Evolutionary conservation across 2,797 vertebrate species (phyloP), one percentile per base, ranked within the genome.

Genomic region (Salmo trutta): DNA sequence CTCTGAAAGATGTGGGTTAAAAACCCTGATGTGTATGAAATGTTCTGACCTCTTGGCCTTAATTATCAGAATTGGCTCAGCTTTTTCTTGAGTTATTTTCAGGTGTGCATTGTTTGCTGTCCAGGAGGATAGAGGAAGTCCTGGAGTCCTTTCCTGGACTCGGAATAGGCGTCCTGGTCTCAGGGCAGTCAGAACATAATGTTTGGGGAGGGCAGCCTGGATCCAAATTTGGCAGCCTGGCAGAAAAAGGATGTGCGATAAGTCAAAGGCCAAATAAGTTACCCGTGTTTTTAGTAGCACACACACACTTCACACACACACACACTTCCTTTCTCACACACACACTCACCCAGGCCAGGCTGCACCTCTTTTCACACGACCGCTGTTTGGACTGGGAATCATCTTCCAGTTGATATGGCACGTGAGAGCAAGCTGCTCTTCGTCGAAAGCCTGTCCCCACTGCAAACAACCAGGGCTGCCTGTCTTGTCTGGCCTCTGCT

Each of bases 151-250:
- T 74, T 77, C 67, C 80, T 84, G 81, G 66, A 81, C 59, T 59
- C 77, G 75, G 67, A 27, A 15, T 33, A 27, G 27, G 15, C 14
- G 65, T 5, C 29, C 5, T 24, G 27, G 29, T 5, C 24, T 29
- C 24, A 29, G 14, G 24, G 15, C 65, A 82, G 74, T 81, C 74
- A 67, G 84, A 80, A 82, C 76, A 71, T 19, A 79, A 78, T 67
- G 79, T 84, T 84, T 79, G 85, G 77, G 75, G 77, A 64, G 62
- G 29, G 66, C 66, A n/a, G 54, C 77, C 56, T 41, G 70, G 77
- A 73, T 89, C 83, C 86, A 88, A 81, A 87, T 91, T 92, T 92
- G 93, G 92, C 93, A 93, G 75, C 75, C 3, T 78, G 79, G 82
- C 75, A 73, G 53, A 81, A 76, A 86, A 73, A 91, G 92, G 92